Conservation (phyloP, 2,888 invertebrate species). For the Rambutsinella grinnellia region DNA sequence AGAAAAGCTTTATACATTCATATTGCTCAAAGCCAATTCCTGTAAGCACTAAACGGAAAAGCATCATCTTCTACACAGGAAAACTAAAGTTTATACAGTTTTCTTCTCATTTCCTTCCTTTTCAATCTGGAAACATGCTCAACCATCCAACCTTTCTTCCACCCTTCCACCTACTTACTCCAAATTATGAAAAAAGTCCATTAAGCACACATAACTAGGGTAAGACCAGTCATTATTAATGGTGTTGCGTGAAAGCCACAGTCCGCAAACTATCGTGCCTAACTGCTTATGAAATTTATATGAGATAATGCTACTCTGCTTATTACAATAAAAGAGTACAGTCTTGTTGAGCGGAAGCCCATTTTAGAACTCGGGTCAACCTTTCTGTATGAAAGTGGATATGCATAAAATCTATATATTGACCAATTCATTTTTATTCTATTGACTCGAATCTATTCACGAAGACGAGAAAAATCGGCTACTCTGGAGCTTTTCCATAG, state of each 20-base stretch:
- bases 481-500: neutral
- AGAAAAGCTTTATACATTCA: too few species aligned
- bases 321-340: neutral
- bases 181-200: neutral
- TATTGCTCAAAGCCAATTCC: too few species aligned
- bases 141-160: neutral
- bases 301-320: conserved; percentile 41
- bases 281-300: conserved; percentile 38
- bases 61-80: too few species aligned
- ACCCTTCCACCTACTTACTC: neutral
- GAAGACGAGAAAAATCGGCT: neutral
- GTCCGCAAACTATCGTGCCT: neutral
- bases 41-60: too few species aligned
- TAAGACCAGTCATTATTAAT: neutral
- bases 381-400: conserved; percentile 16
- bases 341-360: neutral
- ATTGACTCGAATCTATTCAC: neutral
- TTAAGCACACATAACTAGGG: neutral
- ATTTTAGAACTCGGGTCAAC: too few species aligned
- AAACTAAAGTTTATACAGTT: neutral
- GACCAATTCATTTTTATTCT: conserved; percentile 38
- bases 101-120: neutral
- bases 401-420: conserved; percentile 50
- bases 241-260: conserved; percentile 26
- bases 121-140: neutral